A percentile compares a stretch with the other conserved stretches of the same genome.
These are phyloP conservation scores for Hypselothyrea guttata DNA, from an alignment of 2,888 invertebrate genomes.

Conservation along the genomic window DNA sequence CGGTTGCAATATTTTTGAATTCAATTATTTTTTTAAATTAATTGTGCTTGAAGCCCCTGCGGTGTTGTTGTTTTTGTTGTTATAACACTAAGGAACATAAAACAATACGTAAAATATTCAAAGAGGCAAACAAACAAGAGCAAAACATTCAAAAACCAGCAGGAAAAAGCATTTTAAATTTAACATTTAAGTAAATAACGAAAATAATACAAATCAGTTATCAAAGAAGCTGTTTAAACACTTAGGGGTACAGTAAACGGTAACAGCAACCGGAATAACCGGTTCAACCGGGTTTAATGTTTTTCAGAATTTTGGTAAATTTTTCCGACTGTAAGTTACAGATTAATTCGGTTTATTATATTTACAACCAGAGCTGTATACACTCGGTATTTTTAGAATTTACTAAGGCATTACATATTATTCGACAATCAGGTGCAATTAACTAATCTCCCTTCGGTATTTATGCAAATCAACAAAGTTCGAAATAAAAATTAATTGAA, in stretches of 20 bases:
- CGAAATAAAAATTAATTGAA: conserved; percentile 14
- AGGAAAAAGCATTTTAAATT: conserved; percentile 32
- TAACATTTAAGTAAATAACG: conserved; percentile 22
- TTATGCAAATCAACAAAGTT: conserved; percentile 50
- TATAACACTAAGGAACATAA: conserved; percentile 59
- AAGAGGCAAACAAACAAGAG: conserved; percentile 67
- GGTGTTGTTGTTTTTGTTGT: conserved; percentile 73
- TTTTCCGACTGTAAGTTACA: too few relatives aligned
- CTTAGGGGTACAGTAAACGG: too few relatives aligned
- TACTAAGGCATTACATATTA: conserved; percentile 57
- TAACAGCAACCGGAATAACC: too few relatives aligned
- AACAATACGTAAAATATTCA: conserved; percentile 24
- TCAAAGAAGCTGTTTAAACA: too few relatives aligned
- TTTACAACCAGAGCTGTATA: conserved; percentile 14
- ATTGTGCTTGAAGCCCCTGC: conserved; percentile 61
- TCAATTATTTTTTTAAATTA: conserved; percentile 7
- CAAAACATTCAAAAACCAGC: conserved; percentile 68
- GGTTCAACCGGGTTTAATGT: too few relatives aligned
- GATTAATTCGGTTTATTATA: background rate
- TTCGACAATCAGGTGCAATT: conserved; percentile 68
- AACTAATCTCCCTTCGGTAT: conserved; percentile 41
- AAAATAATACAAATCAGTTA: conserved; percentile 6
- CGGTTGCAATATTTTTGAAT: background rate
- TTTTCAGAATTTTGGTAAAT: too few relatives aligned
- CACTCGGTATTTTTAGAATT: conserved; percentile 2